Percentiles rank a stretch among this genome's conserved stretches.
Evolutionary conservation across 2,888 invertebrate species (phyloP).

Genomic region (Lochmaea crataegi): DNA sequence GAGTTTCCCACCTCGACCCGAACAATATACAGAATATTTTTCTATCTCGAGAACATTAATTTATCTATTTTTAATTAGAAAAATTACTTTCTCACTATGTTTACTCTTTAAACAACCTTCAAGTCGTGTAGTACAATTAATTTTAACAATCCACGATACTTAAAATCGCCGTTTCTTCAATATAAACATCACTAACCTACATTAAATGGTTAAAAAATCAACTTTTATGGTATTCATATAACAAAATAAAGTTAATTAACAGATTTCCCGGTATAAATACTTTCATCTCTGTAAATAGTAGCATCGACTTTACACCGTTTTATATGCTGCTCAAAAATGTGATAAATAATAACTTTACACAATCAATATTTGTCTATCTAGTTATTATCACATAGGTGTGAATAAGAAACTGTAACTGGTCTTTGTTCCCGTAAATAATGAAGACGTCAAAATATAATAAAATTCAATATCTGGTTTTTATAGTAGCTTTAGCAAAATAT

Average conservation of each 20-base stretch:
- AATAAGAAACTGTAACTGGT: neutral
- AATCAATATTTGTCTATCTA: neutral
- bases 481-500: too few species aligned
- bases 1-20: too few species aligned
- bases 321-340: neutral
- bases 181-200: neutral
- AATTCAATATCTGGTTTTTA: too few species aligned
- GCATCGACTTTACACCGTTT: neutral
- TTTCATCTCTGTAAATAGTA: slow-evolving; percentile 11
- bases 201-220: neutral
- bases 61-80: too few species aligned
- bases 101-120: neutral
- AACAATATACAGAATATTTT: too few species aligned
- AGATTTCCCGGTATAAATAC: neutral
- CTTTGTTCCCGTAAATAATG: neutral
- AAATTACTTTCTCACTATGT: neutral
- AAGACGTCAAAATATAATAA: too few species aligned
- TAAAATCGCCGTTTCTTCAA: neutral
- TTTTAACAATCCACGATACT: neutral
- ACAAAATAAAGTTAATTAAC: neutral
- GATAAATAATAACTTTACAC: neutral
- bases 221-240: neutral
- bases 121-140: neutral
- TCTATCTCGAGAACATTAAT: too few species aligned
- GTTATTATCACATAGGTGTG: neutral